A percentile compares a stretch with the other conserved stretches of the same genome.
Evolutionary conservation across 2,888 invertebrate genomes (phyloP).

Genomic region (Homarus gammarus): DNA sequence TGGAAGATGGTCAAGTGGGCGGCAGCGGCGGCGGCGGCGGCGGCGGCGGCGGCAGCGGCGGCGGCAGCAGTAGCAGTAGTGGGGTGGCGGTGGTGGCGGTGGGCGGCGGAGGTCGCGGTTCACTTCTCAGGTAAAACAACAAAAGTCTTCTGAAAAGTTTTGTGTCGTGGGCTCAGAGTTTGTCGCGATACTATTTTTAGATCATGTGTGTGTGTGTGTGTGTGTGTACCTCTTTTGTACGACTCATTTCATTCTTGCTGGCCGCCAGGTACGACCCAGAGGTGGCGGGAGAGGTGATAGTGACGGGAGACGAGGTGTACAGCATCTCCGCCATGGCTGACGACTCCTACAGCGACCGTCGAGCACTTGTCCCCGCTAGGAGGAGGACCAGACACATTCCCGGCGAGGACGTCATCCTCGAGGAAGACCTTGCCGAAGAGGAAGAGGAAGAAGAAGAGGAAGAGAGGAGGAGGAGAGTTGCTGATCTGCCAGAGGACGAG

Average conservation of each 20-base stretch:
- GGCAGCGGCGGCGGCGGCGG: background rate
- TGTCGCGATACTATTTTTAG: too few species aligned
- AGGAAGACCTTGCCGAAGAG: constrained; percentile 26
- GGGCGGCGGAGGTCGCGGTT: constrained; percentile 19
- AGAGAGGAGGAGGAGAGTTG: constrained; percentile 13
- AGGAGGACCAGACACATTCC: constrained; percentile 35
- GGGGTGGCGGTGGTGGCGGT: background rate
- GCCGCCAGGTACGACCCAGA: constrained; percentile 14
- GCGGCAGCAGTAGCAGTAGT: too few species aligned
- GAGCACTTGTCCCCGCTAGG: constrained; percentile 35
- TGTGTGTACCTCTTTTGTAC: constrained; percentile 18
- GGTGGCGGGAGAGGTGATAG: constrained; percentile 13
- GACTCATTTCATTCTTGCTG: background rate
- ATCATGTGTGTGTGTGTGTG: constrained; percentile 16
- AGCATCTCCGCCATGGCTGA: constrained; percentile 15
- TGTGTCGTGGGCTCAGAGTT: too few species aligned
- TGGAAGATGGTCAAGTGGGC: background rate
- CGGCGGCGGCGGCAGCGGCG: background rate
- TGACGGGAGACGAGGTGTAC: constrained; percentile 3
- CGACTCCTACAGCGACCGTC: constrained; percentile 49
- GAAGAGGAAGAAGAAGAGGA: constrained; percentile 46
- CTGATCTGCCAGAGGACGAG: background rate
- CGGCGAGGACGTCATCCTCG: constrained; percentile 38
- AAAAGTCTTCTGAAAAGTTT: too few species aligned
- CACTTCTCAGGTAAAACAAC: background rate